Evolutionary conservation across 2,888 invertebrate species (phyloP), one percentile per base, ranked within the genome.

Genomic region (Liodrosophila aerea): DNA sequence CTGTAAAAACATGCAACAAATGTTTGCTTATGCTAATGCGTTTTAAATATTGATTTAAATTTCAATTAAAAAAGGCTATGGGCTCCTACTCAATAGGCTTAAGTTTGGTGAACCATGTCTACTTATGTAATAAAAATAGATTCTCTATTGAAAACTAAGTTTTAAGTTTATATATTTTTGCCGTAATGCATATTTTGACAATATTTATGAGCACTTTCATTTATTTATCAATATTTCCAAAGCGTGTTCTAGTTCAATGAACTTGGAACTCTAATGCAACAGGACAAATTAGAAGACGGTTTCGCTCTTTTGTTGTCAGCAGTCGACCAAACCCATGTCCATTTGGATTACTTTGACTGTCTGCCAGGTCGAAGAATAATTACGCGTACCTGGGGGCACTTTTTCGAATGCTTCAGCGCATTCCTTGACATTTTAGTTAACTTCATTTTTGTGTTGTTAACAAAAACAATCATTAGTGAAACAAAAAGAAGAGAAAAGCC

Each of bases 281-380:
- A 11, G 15, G 22, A 54, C 33, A 43, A 15, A 1, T 13, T 18
- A 40, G 8, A 37, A 50, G 31, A 47, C 37, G 43, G 30, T 29
- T 11, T 11, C 39, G 18, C 18, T 5, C n/a, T 18, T 15, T 45
- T 52, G 15, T 30, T 46, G 22, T 8, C 13, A 15, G 30, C 30
- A 59, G 13, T 30, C 16, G 0, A n/a, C n/a, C 1, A 27, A 47
- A 40, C 46, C 69, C 39, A 8, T 36, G 43, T 70, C 39, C 61
- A 40, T 49, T 68, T 41, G 22, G 37, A 58, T 70, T 67, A 59
- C 45, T 53, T 58, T 36, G n/a, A n/a, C 33, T 52, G n/a, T 31
- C 15, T 31, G 12, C 34, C 43, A 44, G 40, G 12, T 22, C 22
- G 13, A 34, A 53, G 41, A 53, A 46, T 50, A 53, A 70, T 70